Conservation (phyloP, 2,888 invertebrate species). For the Psylliodes chrysocephalus region DNA sequence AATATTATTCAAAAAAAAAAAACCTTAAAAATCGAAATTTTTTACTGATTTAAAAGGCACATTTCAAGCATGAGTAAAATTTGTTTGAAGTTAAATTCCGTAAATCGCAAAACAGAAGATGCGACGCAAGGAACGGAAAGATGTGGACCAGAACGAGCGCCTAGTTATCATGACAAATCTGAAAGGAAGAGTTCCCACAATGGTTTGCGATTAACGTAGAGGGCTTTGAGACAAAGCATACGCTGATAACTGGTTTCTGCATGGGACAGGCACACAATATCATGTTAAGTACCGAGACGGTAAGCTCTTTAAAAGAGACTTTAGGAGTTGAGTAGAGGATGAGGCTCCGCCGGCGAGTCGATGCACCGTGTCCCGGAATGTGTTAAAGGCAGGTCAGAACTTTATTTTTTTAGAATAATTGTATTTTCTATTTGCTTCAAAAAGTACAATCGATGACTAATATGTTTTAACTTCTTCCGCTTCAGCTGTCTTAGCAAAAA, state of each 20-base stretch:
- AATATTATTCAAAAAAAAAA: no score
- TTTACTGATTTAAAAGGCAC: no score
- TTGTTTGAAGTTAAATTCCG: neutral
- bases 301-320: conserved; percentile 34
- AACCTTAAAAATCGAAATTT: no score
- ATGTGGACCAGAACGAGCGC: conserved; percentile 41
- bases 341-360: conserved; percentile 5
- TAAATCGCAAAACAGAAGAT: neutral
- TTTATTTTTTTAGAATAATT: no score
- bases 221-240: conserved; percentile 61
- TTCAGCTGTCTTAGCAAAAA: no score
- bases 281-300: conserved; percentile 56
- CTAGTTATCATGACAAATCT: conserved; percentile 51
- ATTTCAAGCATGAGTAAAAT: no score
- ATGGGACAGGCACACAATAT: conserved; percentile 62
- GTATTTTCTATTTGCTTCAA: no score
- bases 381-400: no score
- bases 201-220: conserved; percentile 62
- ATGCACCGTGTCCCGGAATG: neutral
- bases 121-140: conserved; percentile 1
- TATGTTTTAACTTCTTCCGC: no score
- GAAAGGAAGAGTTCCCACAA: conserved; percentile 55
- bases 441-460: no score
- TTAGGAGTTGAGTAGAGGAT: conserved; percentile 13
- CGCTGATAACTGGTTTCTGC: conserved; percentile 59